Percentiles rank a stretch among this genome's conserved stretches.
Evolutionary conservation across 2,797 vertebrate genomes (phyloP).

Genomic region (Microcaecilia unicolor): DNA sequence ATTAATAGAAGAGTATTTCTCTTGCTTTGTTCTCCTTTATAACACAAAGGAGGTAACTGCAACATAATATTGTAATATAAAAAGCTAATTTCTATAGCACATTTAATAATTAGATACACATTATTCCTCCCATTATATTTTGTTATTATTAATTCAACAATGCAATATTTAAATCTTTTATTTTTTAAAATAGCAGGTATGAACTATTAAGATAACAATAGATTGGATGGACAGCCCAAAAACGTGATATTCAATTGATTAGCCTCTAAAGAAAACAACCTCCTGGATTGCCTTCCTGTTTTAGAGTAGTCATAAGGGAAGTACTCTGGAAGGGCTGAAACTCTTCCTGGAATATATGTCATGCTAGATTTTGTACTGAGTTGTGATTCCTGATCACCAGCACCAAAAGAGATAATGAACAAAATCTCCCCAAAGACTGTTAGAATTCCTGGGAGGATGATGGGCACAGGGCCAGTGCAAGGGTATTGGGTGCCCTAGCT

Average conservation of each 20-base stretch:
- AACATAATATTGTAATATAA: conserved; percentile 63
- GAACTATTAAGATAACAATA: no score
- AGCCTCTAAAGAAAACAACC: conserved; percentile 2
- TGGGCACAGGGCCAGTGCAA: no score
- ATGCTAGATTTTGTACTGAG: not conserved
- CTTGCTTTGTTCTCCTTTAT: conserved; percentile 64
- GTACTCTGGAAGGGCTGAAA: no score
- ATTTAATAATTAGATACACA: conserved; percentile 64
- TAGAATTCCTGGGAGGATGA: no score
- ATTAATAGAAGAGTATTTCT: conserved; percentile 63
- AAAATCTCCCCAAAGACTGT: conserved; percentile 13
- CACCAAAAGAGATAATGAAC: conserved; percentile 3
- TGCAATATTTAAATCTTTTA: conserved; percentile 37
- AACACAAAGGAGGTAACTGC: conserved; percentile 62
- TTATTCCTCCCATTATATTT: conserved; percentile 52
- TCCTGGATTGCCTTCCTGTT: conserved; percentile 9
- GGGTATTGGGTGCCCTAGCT: no score
- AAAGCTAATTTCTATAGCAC: conserved; percentile 59
- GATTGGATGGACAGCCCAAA: conserved; percentile 6
- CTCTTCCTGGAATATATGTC: conserved; percentile 8
- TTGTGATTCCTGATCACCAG: not conserved
- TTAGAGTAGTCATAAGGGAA: not conserved
- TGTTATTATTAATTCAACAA: conserved; percentile 40
- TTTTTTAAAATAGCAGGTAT: conserved; percentile 16
- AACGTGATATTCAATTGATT: conserved; percentile 5